Evolutionary conservation across 2,888 invertebrate species (phyloP), one percentile per base, ranked within the genome.

Genomic region (Dascillus cervinus): DNA sequence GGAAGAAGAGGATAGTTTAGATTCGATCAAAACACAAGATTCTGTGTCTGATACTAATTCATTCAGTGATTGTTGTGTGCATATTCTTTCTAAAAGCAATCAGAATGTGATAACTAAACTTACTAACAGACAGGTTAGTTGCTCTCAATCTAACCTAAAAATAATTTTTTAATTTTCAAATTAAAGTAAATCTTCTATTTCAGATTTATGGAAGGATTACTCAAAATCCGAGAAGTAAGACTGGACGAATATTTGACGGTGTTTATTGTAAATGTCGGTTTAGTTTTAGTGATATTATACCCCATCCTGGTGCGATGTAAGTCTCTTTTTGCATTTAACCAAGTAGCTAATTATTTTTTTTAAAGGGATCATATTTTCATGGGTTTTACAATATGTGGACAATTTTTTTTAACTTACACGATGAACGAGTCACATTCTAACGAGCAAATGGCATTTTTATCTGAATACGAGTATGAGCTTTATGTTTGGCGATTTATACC

Each of bases 321-420:
- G 39, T 37, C 9, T 14, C 3, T 19, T 11, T 11, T 11, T 21
- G n/a, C 22, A 3, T 23, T 29, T 26, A 24, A 26, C 24, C 25
- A 8, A 23, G 10, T 27, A 8, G 8, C 17, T 17, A 17, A 22
- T 33, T 34, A 46, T 38, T 51, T 41, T 28, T 65, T 66, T 11
- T 49, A 89, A n/a, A n/a, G 90, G 44, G 88, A 89, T 45, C 91
- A 94, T 62, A 80, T 92, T 43, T 88, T 90, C 58, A 87, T 95
- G 82, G 95, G 95, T 4, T 82, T 94, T 57, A 89, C 90, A n/a
- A 82, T 88, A 50, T 92, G 92, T 62, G 92, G 94, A 8, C 86
- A 89, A 65, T 94, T 83, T 68, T 75, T 95, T 43, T 70, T 95
- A 47, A 92, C 92, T 42, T 94, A 91, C 64, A 89, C 40, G 3